Evolutionary conservation across 53 echinoderm and acorn worm species (phyloP), one percentile per base, ranked within the genome.

Genomic region (Temnopleurus reevesii): DNA sequence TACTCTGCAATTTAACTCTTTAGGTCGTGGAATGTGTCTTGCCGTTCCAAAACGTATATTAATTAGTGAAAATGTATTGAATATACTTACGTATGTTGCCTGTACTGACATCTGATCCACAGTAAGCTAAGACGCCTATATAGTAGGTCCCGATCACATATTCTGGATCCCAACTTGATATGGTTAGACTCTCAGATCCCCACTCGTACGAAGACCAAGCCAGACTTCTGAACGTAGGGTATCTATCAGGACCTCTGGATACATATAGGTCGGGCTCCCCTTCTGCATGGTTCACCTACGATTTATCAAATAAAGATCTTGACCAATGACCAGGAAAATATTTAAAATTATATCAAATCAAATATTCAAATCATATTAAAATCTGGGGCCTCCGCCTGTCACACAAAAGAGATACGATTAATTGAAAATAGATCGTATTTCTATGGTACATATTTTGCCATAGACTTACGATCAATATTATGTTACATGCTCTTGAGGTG

Each of bases 161-260:
- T 60, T 97, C 95, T 3, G 97, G 97, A 60, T 97, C 97, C 97
- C 97, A 97, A 83, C 95, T 97, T 23, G 97, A 97, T 47, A 97
- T 91, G 56, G 86, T 87, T 24, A 95, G 92, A 36, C 90, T 54
- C 56, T 97, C 97, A 12, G 92, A 92, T 2, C 97, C 97, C 97
- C 97, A 97, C 25, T 95, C 53, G 59, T 97, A 97, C 12, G 97
- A 97, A 0, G 95, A 94, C 97, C 97, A 97, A 25, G 97, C 92
- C 21, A 97, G 76, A 77, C 92, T 97, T 44, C 18, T 92, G 64
- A 91, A 95, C 19, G 79, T 92, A 0, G 97, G 97, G 51, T 64
- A 93, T 60, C 59, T 88, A 77, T 84, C 92, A 24, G 92, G 90
- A 53, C 92, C 92, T 24, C 93, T 61, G 63, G 92, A 81, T 8